Evolutionary conservation across 2,888 invertebrate genomes (phyloP).

Genomic region (Eurois occulta): DNA sequence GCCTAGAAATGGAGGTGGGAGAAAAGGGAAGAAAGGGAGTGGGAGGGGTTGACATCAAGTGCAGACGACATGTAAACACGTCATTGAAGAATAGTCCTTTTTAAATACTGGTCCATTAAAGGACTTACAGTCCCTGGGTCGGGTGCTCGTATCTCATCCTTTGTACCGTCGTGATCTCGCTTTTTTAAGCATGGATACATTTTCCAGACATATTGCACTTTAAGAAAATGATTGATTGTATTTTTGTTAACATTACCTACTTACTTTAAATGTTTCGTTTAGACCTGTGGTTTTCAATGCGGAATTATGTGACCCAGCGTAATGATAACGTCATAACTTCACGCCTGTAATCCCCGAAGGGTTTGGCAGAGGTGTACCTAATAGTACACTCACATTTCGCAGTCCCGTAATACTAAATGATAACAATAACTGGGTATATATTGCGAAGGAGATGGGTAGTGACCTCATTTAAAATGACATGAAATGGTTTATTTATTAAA

Average conservation of each 20-base stretch:
- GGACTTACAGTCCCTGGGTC: conserved; percentile 1
- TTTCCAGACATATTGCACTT: background rate
- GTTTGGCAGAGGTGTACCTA: background rate
- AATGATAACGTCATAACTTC: background rate
- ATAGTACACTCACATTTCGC: background rate
- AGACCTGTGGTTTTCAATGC: background rate
- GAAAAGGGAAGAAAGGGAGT: background rate
- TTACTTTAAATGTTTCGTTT: background rate
- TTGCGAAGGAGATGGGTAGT: too few relatives aligned
- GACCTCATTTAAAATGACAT: too few relatives aligned
- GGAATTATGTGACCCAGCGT: background rate
- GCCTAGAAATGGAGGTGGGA: background rate
- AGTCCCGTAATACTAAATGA: background rate
- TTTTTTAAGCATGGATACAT: background rate
- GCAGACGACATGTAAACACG: conserved; percentile 45
- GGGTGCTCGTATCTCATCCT: background rate
- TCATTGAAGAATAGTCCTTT: conserved; percentile 26
- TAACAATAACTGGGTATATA: too few relatives aligned
- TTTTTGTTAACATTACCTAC: background rate
- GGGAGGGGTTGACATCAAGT: background rate
- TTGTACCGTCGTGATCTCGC: background rate
- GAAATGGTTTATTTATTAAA: background rate
- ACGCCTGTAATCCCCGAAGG: background rate
- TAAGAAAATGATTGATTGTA: background rate
- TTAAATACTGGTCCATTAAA: conserved; percentile 35